A percentile compares a stretch with the other conserved stretches of the same genome.
Conservation (phyloP, 53 echinoderm and acorn worm species). For the Actinopyga echinites region DNA sequence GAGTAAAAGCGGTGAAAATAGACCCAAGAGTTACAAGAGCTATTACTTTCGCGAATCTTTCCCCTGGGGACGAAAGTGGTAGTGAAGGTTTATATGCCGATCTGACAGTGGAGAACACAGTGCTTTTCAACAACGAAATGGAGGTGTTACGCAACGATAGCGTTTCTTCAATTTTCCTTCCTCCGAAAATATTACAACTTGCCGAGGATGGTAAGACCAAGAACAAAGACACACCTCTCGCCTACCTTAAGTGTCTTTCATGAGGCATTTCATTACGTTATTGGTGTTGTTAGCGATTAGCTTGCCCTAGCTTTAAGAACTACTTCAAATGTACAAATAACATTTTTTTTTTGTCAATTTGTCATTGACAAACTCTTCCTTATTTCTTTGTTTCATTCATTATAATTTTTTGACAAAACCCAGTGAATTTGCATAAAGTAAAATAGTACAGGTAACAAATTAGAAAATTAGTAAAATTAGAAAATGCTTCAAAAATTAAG, state of each 20-base stretch:
- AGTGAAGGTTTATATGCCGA: not conserved
- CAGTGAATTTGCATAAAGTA: too few species aligned
- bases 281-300: too few species aligned
- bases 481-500: too few species aligned
- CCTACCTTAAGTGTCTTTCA: not conserved
- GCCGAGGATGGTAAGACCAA: not conserved
- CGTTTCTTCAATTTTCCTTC: not conserved
- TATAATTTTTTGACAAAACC: too few species aligned
- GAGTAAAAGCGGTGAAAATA: slow-evolving; percentile 1
- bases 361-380: too few species aligned
- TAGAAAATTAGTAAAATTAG: not conserved
- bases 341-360: too few species aligned
- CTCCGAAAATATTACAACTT: not conserved
- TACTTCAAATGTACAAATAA: too few species aligned
- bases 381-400: too few species aligned
- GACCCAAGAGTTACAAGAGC: slow-evolving; percentile 6
- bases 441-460: too few species aligned
- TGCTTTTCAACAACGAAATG: not conserved
- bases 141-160: not conserved
- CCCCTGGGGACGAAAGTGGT: not conserved
- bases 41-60: slow-evolving; percentile 1
- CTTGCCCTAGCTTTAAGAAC: too few species aligned
- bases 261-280: too few species aligned
- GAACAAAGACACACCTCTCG: too few species aligned
- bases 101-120: not conserved